phyloP scores from a whole-genome alignment of 2,113 vertebrate species.

The Vidua macroura region DNA sequence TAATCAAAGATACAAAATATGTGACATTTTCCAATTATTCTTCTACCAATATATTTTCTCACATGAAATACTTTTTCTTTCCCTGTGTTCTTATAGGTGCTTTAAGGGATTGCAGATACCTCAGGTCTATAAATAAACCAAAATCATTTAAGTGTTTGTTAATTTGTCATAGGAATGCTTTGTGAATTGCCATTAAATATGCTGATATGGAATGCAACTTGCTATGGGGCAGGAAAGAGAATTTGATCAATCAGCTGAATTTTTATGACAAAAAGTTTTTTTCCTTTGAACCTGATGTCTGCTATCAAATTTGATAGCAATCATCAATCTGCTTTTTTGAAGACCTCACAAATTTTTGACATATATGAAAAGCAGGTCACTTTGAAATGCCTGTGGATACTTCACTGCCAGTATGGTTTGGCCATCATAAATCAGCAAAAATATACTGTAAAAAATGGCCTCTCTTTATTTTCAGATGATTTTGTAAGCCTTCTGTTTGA shows the following conservation, averaged over 20 bases:
- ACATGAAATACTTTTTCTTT: neutral
- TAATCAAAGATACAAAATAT: neutral
- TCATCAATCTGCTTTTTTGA: constrained; percentile 63
- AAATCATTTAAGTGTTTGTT: neutral
- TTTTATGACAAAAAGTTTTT: constrained; percentile 62
- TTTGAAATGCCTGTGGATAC: constrained; percentile 57
- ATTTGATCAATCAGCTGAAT: constrained; percentile 65
- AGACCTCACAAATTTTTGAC: constrained; percentile 57
- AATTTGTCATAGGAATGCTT: constrained; percentile 18
- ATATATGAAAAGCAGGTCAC: constrained; percentile 59
- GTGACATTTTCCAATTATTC: neutral
- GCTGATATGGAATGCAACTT: constrained; percentile 16
- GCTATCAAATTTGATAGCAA: constrained; percentile 62
- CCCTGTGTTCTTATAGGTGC: neutral
- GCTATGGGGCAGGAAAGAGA: neutral
- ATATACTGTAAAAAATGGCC: neutral
- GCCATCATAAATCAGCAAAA: constrained; percentile 50
- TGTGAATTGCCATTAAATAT: constrained; percentile 20
- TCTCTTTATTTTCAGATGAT: constrained; percentile 35
- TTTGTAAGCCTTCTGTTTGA: neutral
- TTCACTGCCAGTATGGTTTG: constrained; percentile 23
- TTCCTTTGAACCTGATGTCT: constrained; percentile 35
- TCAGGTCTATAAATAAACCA: neutral
- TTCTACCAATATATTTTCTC: neutral
- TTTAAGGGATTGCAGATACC: neutral